Evolutionary conservation across 2,113 vertebrate species (phyloP).

Genomic region (Neopipo cinnamomea): DNA sequence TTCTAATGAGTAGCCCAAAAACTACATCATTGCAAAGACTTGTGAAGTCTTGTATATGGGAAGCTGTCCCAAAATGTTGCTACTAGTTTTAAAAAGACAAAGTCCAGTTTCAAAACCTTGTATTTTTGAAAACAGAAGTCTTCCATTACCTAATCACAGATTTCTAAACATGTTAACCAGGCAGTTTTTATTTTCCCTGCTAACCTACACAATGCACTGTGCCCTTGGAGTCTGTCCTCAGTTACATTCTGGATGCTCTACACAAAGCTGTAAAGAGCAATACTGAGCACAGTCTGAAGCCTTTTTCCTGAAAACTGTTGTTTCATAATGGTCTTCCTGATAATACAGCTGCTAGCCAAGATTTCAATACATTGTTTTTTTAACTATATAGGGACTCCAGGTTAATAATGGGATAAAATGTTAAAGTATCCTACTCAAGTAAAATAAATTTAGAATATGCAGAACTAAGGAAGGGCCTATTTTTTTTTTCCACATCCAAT

Average conservation of each 20-base stretch:
- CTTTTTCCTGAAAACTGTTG: not conserved
- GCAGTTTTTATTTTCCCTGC: not conserved
- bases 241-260: not conserved
- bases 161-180: not conserved
- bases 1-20: not conserved
- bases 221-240: not conserved
- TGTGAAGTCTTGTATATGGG: not conserved
- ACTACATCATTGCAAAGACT: not conserved
- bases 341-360: not conserved
- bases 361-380: not conserved
- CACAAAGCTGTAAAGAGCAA: not conserved
- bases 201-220: not conserved
- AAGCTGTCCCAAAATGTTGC: not conserved
- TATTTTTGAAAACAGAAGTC: not conserved
- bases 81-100: not conserved
- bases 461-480: not conserved
- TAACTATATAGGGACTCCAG: not conserved
- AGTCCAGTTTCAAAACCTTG: not conserved
- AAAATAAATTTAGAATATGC: not conserved
- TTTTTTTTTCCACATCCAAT: not conserved
- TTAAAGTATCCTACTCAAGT: not conserved
- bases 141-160: not conserved
- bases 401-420: not conserved
- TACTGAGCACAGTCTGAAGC: not conserved
- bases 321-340: not conserved